Conservation (phyloP, 1,140 invertebrate species). For the Thalassaphorura encarpata region DNA sequence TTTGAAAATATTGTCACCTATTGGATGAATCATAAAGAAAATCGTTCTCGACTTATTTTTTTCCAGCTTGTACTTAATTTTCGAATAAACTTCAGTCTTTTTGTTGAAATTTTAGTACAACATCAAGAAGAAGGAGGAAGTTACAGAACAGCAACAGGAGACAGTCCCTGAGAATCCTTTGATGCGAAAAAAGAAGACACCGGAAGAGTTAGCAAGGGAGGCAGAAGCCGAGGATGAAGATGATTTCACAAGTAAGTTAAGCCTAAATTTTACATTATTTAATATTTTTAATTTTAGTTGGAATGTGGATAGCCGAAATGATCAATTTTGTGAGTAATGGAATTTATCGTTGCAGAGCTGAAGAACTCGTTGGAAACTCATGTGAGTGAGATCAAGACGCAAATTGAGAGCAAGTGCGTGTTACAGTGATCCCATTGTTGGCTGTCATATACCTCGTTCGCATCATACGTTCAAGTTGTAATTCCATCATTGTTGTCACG, state of each 20-base stretch:
- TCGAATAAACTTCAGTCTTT: too few relatives aligned
- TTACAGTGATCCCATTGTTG: conserved; percentile 53
- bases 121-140: conserved; percentile 94
- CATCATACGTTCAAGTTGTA: neutral
- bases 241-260: conserved; percentile 85
- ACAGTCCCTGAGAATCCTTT: conserved; percentile 58
- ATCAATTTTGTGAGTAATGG: too few relatives aligned
- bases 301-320: too few relatives aligned
- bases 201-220: conserved; percentile 88
- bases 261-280: neutral
- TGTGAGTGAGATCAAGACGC: conserved; percentile 85
- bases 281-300: neutral
- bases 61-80: too few relatives aligned
- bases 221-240: conserved; percentile 88
- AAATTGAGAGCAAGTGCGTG: conserved; percentile 87
- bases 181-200: conserved; percentile 96
- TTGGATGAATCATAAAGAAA: too few relatives aligned
- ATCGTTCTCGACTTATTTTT: too few relatives aligned
- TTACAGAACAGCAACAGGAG: conserved; percentile 69
- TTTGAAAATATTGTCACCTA: too few relatives aligned
- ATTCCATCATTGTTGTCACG: neutral
- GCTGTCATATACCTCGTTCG: neutral
- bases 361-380: conserved; percentile 90
- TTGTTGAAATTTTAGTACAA: conserved; percentile 71
- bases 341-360: conserved; percentile 59